Conservation (phyloP, 2,888 invertebrate genomes). For the Phortica magna region DNA sequence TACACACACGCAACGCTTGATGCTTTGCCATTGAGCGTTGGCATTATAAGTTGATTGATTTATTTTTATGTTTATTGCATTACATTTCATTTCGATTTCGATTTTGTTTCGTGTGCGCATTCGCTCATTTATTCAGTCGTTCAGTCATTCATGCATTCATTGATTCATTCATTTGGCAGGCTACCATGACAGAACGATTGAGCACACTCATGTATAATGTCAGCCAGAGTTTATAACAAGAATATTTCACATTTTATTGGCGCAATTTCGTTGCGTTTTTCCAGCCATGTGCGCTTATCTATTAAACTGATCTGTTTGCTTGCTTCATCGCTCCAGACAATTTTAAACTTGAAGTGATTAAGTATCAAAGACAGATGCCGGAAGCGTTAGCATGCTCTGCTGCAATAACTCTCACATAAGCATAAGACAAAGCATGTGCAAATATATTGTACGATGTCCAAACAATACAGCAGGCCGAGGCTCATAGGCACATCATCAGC, state of each 20-base stretch:
- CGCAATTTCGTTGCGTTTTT: not conserved
- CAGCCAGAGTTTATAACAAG: not conserved
- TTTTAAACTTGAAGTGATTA: conserved; percentile 26
- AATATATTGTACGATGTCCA: conserved; percentile 57
- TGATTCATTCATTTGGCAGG: not conserved
- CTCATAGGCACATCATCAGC: not conserved
- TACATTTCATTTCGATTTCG: conserved; percentile 17
- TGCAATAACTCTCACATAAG: too few species aligned
- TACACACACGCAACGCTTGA: not conserved
- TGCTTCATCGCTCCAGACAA: not conserved
- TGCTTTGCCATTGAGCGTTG: not conserved
- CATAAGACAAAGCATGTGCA: conserved; percentile 16
- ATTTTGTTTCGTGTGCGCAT: not conserved
- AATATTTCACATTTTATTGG: conserved; percentile 3
- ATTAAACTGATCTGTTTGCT: conserved; percentile 3
- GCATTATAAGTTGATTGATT: conserved; percentile 30
- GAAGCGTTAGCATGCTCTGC: too few species aligned
- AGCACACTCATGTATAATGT: conserved; percentile 11
- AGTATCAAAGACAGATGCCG: conserved; percentile 15
- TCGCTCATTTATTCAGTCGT: not conserved
- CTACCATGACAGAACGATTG: not conserved
- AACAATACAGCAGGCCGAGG: conserved; percentile 13
- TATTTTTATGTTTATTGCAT: conserved; percentile 36
- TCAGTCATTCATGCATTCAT: not conserved
- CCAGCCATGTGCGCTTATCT: not conserved